Base-by-base conservation (phyloP, 64 coral and sea anemone species). In the Pocillopora damicornis region DNA sequence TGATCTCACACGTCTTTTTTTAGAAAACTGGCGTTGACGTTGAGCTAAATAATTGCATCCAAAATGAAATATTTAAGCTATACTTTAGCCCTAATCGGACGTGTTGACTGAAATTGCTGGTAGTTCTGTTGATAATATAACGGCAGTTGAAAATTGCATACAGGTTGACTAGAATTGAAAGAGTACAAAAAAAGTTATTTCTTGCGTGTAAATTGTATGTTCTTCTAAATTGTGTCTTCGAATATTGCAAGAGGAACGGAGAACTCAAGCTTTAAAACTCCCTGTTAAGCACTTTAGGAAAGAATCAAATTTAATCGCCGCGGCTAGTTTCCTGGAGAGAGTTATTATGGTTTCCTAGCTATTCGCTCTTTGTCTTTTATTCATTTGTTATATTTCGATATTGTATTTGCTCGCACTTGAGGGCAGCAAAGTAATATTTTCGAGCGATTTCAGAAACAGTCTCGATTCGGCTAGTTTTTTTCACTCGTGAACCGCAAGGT, bases 281-380 rank as follows among this genome's bases (percentile, higher is more conserved):
- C 37, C 15, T 57, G 18, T 20, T 56, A 42, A 51, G 20, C 9
- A 8, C 57, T 5, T 22, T 77, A 22, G 17, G 17, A 77, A 76
- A 37, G 80, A 30, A 64, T 83, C 61, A 65, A 13, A 30, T 85
- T 73, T 16, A 73, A 58, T 73, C 62, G 65, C 58, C 65, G 9
- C 81, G 10, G 9, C 64, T 1, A 65, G 64, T 38, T 57, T 42
- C 56, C 38, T 37, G 56, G 63, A 11, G 25, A 17, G 67, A 37
- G 64, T 72, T 85, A 85, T 85, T 73, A 23, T 85, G 81, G 81
- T 85, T 85, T 85, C 81, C 22, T 20, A 85, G 68, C 45, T 72
- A 71, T 71, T 71, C 67, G 67, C 18, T 5, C 20, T 71, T 71
- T 71, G 67, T 71, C 5, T 71, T 71, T 18, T 23, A 71, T 71